A percentile compares a stretch with the other conserved stretches of the same genome.
Evolutionary conservation across 2,797 vertebrate species (phyloP).

Genomic region (Helostoma temminkii): DNA sequence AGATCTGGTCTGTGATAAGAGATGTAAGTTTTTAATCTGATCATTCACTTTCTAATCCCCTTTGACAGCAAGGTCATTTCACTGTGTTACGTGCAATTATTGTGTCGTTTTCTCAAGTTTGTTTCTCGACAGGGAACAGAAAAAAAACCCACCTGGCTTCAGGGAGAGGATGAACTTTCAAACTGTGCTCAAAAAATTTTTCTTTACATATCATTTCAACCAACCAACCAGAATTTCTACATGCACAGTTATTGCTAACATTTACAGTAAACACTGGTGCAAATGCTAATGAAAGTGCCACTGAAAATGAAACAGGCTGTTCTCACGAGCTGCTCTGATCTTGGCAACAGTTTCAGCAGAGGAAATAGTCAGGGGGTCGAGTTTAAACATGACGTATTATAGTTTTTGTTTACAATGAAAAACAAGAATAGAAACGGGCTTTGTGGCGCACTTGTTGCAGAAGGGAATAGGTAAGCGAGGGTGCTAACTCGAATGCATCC

Average conservation of each 20-base stretch:
- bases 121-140: too few species aligned
- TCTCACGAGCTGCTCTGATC: constrained; percentile 23
- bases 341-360: constrained; percentile 42
- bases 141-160: too few species aligned
- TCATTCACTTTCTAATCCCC: too few species aligned
- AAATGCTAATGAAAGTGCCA: constrained; percentile 9
- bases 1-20: too few species aligned
- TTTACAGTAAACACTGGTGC: not conserved
- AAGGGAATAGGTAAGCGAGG: not conserved
- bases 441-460: not conserved
- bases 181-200: too few species aligned
- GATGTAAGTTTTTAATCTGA: too few species aligned
- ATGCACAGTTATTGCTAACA: not conserved
- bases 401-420: constrained; percentile 31
- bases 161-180: too few species aligned
- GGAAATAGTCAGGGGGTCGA: constrained; percentile 30
- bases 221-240: not conserved
- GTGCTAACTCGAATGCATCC: constrained; percentile 4
- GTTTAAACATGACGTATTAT: constrained; percentile 40
- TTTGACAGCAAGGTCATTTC: too few species aligned
- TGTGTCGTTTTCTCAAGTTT: too few species aligned
- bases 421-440: constrained; percentile 16
- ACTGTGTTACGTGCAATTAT: too few species aligned
- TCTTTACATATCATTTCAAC: too few species aligned
- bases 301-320: constrained; percentile 16